These are phyloP conservation scores for Campylomormyrus tamandua DNA, from an alignment of 2,113 vertebrate genomes.

Conservation along the genomic window DNA sequence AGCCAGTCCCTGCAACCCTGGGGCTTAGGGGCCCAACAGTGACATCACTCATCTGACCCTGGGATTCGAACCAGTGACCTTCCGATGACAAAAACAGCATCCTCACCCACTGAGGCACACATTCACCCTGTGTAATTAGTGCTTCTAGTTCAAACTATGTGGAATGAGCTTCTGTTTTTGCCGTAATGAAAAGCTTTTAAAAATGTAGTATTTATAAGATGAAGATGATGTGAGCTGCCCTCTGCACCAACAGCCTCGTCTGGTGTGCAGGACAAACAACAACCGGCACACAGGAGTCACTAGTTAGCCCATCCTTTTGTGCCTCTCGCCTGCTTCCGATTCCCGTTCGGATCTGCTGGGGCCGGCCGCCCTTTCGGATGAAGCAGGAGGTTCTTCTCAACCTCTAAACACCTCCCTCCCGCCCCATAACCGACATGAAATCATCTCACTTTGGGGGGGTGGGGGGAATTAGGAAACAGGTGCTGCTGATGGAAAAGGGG, in stretches of 20 bases:
- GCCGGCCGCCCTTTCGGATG: too few relatives aligned
- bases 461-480: not conserved
- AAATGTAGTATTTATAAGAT: not conserved
- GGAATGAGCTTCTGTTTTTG: not conserved
- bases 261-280: not conserved
- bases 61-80: not conserved
- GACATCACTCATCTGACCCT: not conserved
- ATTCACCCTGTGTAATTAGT: not conserved
- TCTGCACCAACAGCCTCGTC: not conserved
- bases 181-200: not conserved
- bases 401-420: not conserved
- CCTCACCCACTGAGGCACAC: too few relatives aligned
- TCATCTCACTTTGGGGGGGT: not conserved
- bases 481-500: not conserved
- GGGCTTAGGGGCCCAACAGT: not conserved
- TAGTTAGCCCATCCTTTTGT: not conserved
- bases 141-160: not conserved
- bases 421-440: not conserved
- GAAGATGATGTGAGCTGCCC: not conserved
- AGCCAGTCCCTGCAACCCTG: not conserved
- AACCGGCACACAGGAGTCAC: not conserved
- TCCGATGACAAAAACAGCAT: not conserved
- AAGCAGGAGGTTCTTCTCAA: not conserved
- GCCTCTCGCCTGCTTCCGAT: not conserved
- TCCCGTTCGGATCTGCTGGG: not conserved